Conservation (phyloP, 2,113 vertebrate species). For the Atherinomorus stipes region DNA sequence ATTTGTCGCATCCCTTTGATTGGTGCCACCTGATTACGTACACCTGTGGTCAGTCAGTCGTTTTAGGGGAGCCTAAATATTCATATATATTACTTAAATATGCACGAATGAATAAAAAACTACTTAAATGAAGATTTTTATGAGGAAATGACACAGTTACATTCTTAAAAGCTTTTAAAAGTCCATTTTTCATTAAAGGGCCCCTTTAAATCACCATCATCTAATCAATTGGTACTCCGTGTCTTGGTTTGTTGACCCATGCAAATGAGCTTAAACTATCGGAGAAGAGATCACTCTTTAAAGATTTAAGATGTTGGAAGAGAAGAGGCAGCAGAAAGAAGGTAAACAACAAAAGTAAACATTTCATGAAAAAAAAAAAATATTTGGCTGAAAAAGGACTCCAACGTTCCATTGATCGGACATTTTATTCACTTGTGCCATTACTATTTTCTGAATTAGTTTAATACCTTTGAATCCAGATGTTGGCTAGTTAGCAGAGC, state of each 20-base stretch:
- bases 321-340: background rate
- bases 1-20: too few relatives aligned
- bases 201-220: conserved; percentile 2
- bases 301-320: background rate
- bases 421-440: background rate
- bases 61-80: too few relatives aligned
- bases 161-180: too few relatives aligned
- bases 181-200: too few relatives aligned
- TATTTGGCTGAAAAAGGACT: background rate
- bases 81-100: too few relatives aligned
- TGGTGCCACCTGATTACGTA: too few relatives aligned
- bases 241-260: background rate
- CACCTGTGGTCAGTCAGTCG: too few relatives aligned
- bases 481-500: background rate
- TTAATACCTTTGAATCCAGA: background rate
- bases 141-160: too few relatives aligned
- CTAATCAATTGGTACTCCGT: background rate
- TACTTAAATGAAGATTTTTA: too few relatives aligned
- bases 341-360: background rate
- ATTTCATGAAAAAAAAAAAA: background rate
- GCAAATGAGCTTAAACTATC: conserved; percentile 14
- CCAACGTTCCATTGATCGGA: background rate
- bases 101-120: too few relatives aligned
- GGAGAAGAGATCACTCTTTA: background rate
- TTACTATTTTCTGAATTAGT: background rate